phyloP scores from a whole-genome alignment of 2,888 invertebrate species.

The Diarsia brunnea region DNA sequence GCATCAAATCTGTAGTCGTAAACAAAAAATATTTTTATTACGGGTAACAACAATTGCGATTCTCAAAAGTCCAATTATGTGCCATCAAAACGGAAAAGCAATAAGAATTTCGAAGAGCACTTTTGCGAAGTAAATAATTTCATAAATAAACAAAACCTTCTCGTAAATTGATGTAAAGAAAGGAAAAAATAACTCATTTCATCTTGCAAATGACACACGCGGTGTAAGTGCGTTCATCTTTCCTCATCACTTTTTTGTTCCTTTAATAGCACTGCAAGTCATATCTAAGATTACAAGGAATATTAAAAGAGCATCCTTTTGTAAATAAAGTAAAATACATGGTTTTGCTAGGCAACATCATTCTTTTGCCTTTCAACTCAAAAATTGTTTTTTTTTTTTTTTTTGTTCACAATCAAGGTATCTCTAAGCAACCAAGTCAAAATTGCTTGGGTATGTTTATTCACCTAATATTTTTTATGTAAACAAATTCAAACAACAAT shows the following conservation, averaged over 20 bases:
- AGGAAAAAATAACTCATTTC: slow-evolving; percentile 23
- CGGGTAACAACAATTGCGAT: slow-evolving; percentile 19
- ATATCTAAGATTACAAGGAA: slow-evolving; percentile 18
- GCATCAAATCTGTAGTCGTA: background rate
- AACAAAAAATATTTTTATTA: slow-evolving; percentile 10
- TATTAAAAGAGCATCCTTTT: background rate
- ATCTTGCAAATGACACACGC: slow-evolving; percentile 43
- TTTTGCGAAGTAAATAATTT: slow-evolving; percentile 4
- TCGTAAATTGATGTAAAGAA: slow-evolving; percentile 32
- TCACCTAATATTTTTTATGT: background rate
- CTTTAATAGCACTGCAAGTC: slow-evolving; percentile 25
- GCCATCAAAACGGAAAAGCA: slow-evolving; percentile 2
- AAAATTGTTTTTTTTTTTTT: too few species aligned
- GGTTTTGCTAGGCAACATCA: background rate
- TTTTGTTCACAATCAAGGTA: background rate
- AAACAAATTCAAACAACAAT: background rate
- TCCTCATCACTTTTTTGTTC: slow-evolving; percentile 2
- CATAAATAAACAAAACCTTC: slow-evolving; percentile 18
- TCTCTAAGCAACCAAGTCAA: background rate
- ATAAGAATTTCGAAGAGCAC: background rate
- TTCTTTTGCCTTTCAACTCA: background rate
- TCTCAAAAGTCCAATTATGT: slow-evolving; percentile 26
- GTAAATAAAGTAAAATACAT: background rate
- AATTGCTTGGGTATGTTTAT: background rate
- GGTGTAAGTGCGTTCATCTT: slow-evolving; percentile 21